A percentile compares a stretch with the other conserved stretches of the same genome.
These are phyloP conservation scores for Iguana delicatissima DNA, from an alignment of 2,797 vertebrate genomes.

Conservation along the genomic window DNA sequence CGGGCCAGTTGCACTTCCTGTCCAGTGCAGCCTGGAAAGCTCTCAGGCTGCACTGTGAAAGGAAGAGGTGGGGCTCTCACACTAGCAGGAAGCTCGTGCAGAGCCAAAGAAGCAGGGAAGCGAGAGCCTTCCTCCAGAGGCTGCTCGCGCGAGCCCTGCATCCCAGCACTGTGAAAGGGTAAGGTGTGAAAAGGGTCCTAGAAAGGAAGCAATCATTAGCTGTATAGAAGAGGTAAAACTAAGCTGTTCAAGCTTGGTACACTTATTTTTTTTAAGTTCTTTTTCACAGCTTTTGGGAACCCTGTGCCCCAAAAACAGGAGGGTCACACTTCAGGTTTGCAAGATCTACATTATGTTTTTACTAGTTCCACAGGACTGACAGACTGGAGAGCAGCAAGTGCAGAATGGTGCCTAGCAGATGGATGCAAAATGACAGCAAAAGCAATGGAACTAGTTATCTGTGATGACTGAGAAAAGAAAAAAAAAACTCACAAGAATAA, in stretches of 20 bases:
- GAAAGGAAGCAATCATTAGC: background rate
- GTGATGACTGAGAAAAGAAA: background rate
- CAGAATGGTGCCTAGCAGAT: background rate
- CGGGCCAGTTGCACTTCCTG: no score
- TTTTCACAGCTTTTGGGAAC: background rate
- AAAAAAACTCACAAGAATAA: background rate
- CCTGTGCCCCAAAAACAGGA: background rate
- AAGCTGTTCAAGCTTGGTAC: background rate
- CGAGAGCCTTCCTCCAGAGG: no score
- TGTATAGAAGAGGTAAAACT: background rate
- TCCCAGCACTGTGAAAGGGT: no score
- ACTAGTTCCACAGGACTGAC: background rate
- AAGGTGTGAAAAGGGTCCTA: no score
- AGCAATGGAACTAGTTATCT: background rate
- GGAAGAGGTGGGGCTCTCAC: no score
- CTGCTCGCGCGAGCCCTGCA: no score
- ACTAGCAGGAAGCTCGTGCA: no score
- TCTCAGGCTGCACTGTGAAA: no score
- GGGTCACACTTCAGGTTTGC: background rate
- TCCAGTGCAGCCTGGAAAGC: no score
- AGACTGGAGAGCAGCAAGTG: background rate
- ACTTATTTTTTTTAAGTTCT: background rate
- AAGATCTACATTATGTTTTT: background rate
- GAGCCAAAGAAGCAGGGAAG: no score
- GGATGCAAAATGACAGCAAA: background rate